Conservation (phyloP, 1,140 invertebrate genomes). For the Drosophila fuyamai region DNA sequence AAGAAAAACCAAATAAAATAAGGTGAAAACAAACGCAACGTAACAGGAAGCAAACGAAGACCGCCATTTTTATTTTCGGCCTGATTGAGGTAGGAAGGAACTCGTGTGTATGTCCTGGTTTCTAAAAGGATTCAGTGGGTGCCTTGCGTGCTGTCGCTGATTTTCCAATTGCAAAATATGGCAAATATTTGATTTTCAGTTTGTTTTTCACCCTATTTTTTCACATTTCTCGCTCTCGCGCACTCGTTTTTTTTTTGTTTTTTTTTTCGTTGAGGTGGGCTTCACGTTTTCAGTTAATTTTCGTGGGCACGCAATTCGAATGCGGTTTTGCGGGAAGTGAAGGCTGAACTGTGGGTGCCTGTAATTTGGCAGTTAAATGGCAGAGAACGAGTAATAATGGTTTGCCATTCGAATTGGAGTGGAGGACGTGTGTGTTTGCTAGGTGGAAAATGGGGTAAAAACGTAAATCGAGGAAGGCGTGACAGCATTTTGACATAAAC, state of each 20-base stretch:
- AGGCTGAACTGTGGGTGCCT: constrained; percentile 22
- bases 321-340: constrained; percentile 37
- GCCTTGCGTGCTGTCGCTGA: constrained; percentile 64
- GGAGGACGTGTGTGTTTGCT: constrained; percentile 24
- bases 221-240: constrained; percentile 1
- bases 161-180: constrained; percentile 63
- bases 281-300: constrained; percentile 69
- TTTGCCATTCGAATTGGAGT: constrained; percentile 39
- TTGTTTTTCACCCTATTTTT: constrained; percentile 27
- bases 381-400: constrained; percentile 54
- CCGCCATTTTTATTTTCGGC: constrained; percentile 67
- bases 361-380: constrained; percentile 68
- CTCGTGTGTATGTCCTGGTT: constrained; percentile 24
- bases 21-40: constrained; percentile 10
- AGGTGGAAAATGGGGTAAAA: constrained; percentile 7
- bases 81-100: constrained; percentile 36
- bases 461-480: neutral
- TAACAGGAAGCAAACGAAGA: constrained; percentile 59
- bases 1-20: constrained; percentile 20
- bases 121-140: constrained; percentile 24
- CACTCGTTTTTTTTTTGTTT: constrained; percentile 13
- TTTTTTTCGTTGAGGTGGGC: constrained; percentile 8
- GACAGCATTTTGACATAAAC: constrained; percentile 18
- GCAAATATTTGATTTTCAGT: constrained; percentile 66
- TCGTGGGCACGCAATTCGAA: constrained; percentile 63